Conservation (phyloP, 2,113 vertebrate genomes). For the Alligator mississippiensis region DNA sequence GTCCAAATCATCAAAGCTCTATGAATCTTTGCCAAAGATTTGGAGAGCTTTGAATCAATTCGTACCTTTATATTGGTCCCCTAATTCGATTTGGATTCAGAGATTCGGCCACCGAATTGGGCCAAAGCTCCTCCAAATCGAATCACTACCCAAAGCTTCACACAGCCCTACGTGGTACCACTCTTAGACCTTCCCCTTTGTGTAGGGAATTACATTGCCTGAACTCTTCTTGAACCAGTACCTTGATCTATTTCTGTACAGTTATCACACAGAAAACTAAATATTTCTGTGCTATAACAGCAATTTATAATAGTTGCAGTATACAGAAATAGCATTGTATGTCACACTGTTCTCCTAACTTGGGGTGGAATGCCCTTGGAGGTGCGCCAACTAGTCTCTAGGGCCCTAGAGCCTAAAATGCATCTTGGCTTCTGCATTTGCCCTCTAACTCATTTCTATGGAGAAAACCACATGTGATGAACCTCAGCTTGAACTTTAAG, state of each 20-base stretch:
- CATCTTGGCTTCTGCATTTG: not conserved
- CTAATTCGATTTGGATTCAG: too few species aligned
- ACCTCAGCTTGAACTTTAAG: not conserved
- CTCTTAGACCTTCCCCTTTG: not conserved
- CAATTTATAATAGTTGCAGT: not conserved
- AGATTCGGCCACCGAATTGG: too few species aligned
- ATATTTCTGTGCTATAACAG: not conserved
- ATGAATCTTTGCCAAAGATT: too few species aligned
- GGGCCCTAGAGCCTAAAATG: not conserved
- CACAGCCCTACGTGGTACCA: not conserved
- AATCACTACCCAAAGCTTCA: too few species aligned
- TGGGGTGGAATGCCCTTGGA: not conserved
- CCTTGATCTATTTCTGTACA: not conserved
- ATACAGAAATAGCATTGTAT: not conserved
- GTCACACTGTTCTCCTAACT: not conserved
- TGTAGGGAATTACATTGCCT: not conserved
- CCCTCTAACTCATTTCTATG: not conserved
- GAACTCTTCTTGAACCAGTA: slow-evolving; percentile 37
- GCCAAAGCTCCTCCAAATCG: too few species aligned
- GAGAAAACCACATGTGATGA: not conserved
- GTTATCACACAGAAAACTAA: not conserved
- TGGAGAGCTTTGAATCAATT: too few species aligned
- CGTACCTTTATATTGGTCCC: too few species aligned
- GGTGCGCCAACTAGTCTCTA: not conserved
- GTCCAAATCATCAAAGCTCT: too few species aligned